Percentiles rank a stretch among this genome's conserved stretches.
These are phyloP conservation scores for Zaprionus lachaisei DNA, from an alignment of 1,140 invertebrate species.

Conservation along the genomic window DNA sequence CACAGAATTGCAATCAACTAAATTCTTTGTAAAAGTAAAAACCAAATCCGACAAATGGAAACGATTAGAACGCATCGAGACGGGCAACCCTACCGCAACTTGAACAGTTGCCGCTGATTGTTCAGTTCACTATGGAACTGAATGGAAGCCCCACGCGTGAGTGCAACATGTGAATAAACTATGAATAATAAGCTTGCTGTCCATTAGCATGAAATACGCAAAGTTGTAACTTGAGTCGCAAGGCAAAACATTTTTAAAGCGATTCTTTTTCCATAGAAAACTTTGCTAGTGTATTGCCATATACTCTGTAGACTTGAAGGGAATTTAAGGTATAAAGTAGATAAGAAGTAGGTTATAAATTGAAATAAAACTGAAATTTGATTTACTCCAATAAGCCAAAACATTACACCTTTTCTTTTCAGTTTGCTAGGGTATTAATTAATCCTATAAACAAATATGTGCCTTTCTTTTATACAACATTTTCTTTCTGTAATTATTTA, in stretches of 20 bases:
- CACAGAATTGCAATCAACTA: neutral
- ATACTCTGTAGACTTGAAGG: neutral
- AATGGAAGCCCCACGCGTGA: slow-evolving; percentile 2
- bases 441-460: too few species aligned
- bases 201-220: slow-evolving; percentile 13
- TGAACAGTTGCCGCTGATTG: neutral
- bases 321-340: neutral
- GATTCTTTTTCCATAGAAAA: neutral
- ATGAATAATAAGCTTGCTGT: slow-evolving; percentile 15
- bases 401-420: neutral
- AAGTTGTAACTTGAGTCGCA: neutral
- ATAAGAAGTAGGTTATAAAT: neutral
- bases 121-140: neutral
- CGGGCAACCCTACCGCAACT: neutral
- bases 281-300: neutral
- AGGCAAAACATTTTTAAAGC: neutral
- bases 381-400: too few species aligned
- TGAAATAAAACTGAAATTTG: neutral
- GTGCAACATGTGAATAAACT: slow-evolving; percentile 7
- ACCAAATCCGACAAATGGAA: slow-evolving; percentile 26
- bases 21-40: slow-evolving; percentile 40
- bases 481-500: neutral
- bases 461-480: too few species aligned
- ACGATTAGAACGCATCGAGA: slow-evolving; percentile 3
- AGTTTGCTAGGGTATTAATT: neutral